Conservation (phyloP, 2,797 vertebrate genomes). For the Sebastes steindachneri region DNA sequence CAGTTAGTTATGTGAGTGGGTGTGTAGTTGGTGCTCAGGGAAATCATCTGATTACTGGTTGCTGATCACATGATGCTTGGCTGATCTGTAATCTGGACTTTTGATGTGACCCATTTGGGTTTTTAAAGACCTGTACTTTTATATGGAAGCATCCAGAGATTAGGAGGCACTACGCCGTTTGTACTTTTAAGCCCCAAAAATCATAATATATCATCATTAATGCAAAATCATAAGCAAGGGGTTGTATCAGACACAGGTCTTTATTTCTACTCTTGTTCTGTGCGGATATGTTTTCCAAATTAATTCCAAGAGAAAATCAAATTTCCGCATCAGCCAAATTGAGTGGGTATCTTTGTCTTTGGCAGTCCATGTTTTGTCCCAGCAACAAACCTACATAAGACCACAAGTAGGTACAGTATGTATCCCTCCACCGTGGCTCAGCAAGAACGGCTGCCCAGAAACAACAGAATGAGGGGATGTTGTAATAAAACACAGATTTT, state of each 20-base stretch:
- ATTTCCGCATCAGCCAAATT: neutral
- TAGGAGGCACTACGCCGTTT: neutral
- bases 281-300: neutral
- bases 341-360: slow-evolving; percentile 3
- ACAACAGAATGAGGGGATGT: neutral
- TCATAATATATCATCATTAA: neutral
- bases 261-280: neutral
- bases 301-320: neutral
- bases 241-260: neutral
- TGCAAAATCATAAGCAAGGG: neutral
- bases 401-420: neutral
- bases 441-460: neutral
- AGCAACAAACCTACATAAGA: neutral
- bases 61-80: neutral
- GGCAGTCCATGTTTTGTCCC: neutral
- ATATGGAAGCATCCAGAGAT: neutral
- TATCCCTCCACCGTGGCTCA: neutral
- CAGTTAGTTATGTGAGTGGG: neutral
- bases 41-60: neutral
- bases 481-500: neutral
- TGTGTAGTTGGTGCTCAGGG: neutral
- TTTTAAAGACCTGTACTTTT: neutral
- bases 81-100: slow-evolving; percentile 4
- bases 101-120: slow-evolving; percentile 5
- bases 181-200: neutral